These are phyloP conservation scores for Gortyna flavago DNA, from an alignment of 2,888 invertebrate species.

Conservation along the genomic window DNA sequence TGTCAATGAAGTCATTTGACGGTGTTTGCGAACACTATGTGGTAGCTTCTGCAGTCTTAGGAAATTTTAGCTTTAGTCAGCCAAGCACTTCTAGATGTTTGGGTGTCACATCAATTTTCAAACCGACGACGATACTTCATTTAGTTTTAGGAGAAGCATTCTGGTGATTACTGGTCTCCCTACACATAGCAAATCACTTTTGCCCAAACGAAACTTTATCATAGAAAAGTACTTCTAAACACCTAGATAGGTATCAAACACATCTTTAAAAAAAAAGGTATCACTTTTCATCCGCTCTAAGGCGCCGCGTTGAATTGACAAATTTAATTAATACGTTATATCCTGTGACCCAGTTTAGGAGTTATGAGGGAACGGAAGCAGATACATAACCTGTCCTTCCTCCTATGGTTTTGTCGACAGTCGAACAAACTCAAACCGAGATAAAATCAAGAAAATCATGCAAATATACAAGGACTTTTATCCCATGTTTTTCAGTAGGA, in stretches of 20 bases:
- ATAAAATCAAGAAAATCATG: not conserved
- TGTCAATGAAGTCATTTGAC: too few species aligned
- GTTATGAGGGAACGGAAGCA: not conserved
- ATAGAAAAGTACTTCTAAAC: not conserved
- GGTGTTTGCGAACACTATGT: too few species aligned
- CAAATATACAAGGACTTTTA: conserved; percentile 12
- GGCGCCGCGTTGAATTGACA: too few species aligned
- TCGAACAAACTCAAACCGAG: not conserved
- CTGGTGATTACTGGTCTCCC: not conserved
- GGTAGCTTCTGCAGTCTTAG: too few species aligned
- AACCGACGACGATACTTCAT: not conserved
- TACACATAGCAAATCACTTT: not conserved
- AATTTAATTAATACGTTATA: not conserved
- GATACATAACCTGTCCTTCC: too few species aligned
- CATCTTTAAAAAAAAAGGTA: not conserved
- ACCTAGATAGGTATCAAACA: not conserved
- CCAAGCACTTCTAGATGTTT: not conserved
- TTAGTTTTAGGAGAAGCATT: not conserved
- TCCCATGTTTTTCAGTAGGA: conserved; percentile 8
- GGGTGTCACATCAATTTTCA: too few species aligned
- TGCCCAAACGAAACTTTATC: not conserved
- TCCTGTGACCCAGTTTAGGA: not conserved
- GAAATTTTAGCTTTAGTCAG: not conserved
- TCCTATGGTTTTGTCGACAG: not conserved
- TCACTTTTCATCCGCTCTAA: not conserved